These are phyloP conservation scores for Salminus brasiliensis DNA, from an alignment of 2,113 vertebrate genomes.

Conservation along the genomic window DNA sequence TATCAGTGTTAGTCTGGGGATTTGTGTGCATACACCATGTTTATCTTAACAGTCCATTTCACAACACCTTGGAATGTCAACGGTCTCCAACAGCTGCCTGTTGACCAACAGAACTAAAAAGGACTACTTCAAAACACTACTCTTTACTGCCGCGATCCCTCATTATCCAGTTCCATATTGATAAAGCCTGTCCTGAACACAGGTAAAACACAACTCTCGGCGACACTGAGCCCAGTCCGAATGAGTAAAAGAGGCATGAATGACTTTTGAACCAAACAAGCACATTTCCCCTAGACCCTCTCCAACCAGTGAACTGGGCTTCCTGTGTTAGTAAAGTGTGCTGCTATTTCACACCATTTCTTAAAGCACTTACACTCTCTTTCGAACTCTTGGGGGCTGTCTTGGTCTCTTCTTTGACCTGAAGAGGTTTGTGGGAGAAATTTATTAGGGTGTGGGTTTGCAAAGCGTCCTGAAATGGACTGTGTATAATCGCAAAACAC, in stretches of 20 bases:
- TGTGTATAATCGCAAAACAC: slow-evolving; percentile 13
- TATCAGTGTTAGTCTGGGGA: not conserved
- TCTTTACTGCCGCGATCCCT: not conserved
- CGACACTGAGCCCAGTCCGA: not conserved
- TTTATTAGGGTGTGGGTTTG: slow-evolving; percentile 35
- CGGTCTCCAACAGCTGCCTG: not conserved
- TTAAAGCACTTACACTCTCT: slow-evolving; percentile 70
- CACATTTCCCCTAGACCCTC: not conserved
- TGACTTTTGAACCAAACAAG: not conserved
- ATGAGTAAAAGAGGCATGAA: not conserved
- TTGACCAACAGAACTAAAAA: slow-evolving; percentile 1
- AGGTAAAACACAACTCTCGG: not conserved
- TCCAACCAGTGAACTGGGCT: slow-evolving; percentile 2
- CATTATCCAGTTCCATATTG: not conserved
- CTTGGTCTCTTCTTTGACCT: slow-evolving; percentile 83
- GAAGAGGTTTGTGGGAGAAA: slow-evolving; percentile 60
- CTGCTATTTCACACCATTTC: slow-evolving; percentile 12
- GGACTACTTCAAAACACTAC: not conserved
- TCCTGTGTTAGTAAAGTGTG: slow-evolving; percentile 24
- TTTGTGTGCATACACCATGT: not conserved
- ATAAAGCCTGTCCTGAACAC: no score
- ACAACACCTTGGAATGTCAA: not conserved
- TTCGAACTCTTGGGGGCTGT: slow-evolving; percentile 62
- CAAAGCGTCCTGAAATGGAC: not conserved
- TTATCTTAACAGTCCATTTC: slow-evolving; percentile 4